phyloP scores from a whole-genome alignment of 2,797 vertebrate genomes.

The Florisuga fusca region DNA sequence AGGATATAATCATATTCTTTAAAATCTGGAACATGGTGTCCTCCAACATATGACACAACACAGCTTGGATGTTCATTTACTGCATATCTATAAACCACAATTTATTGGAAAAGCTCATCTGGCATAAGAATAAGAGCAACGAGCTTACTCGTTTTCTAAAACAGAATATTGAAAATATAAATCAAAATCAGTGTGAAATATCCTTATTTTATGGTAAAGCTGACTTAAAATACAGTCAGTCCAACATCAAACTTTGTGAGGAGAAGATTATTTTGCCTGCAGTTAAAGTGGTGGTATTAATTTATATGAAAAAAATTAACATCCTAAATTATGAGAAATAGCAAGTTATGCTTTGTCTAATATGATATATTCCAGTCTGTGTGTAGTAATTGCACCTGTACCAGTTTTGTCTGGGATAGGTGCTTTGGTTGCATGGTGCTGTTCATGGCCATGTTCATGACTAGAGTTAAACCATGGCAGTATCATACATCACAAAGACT shows the following conservation, averaged over 20 bases:
- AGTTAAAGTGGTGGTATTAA: not conserved
- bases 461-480: too few relatives aligned
- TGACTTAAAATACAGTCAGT: not conserved
- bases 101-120: slow-evolving; percentile 1
- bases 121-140: slow-evolving; percentile 15
- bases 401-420: too few relatives aligned
- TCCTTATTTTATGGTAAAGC: not conserved
- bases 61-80: not conserved
- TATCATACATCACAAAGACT: not conserved
- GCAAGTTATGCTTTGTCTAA: not conserved
- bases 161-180: slow-evolving; percentile 33
- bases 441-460: too few relatives aligned
- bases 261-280: not conserved
- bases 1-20: slow-evolving; percentile 18
- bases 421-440: too few relatives aligned
- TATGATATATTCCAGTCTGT: not conserved
- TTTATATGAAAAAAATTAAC: not conserved
- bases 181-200: not conserved
- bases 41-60: not conserved
- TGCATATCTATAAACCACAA: not conserved
- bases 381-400: not conserved
- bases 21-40: not conserved
- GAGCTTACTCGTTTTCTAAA: slow-evolving; percentile 26
- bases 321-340: not conserved
- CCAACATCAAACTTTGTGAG: not conserved